phyloP scores from a whole-genome alignment of 2,797 vertebrate genomes.

The Pangasius krempfi region DNA sequence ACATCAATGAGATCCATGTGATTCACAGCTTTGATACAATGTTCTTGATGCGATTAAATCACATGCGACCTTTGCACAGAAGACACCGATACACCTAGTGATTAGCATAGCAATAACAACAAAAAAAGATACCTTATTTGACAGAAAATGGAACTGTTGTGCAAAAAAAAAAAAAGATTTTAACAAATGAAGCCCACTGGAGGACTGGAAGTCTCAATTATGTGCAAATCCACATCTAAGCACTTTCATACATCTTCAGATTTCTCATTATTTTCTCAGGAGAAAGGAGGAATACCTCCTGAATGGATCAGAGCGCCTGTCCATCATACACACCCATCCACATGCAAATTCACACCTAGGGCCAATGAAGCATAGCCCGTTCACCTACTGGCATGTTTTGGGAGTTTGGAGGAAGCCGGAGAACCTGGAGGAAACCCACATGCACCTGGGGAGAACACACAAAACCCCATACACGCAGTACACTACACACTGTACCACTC shows the following conservation, averaged over 20 bases:
- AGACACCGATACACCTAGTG: not conserved
- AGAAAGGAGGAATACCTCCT: not conserved
- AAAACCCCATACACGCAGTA: no score
- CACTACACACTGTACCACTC: not conserved
- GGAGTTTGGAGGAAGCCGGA: not conserved
- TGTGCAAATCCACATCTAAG: not conserved
- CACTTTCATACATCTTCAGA: not conserved
- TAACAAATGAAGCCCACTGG: not conserved
- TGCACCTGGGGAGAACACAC: not conserved
- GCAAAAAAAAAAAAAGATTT: not conserved
- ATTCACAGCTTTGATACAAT: not conserved
- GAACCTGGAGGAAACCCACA: not conserved
- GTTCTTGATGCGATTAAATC: not conserved
- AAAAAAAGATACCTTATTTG: not conserved
- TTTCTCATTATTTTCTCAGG: not conserved
- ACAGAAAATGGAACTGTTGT: not conserved
- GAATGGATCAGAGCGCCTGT: not conserved
- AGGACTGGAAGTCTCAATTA: not conserved
- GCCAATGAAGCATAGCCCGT: not conserved
- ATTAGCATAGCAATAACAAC: not conserved
- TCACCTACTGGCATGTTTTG: not conserved
- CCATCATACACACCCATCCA: not conserved
- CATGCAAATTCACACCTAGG: not conserved
- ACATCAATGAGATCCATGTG: not conserved
- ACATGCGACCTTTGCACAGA: not conserved